These are phyloP conservation scores for Pollenia amentaria DNA, from an alignment of 2,888 invertebrate species.

Conservation along the genomic window DNA sequence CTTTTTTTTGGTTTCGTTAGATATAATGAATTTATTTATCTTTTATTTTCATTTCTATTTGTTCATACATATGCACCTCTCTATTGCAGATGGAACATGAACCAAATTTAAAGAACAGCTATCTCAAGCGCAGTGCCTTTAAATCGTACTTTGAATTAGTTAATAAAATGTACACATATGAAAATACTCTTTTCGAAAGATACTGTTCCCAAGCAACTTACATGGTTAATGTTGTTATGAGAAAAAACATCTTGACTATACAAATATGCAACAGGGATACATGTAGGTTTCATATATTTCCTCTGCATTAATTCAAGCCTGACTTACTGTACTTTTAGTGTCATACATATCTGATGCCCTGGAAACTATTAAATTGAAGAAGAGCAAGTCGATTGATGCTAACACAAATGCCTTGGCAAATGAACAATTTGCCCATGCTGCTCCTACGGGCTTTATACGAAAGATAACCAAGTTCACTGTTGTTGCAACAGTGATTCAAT, in stretches of 20 bases:
- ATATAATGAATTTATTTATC: conserved; percentile 46
- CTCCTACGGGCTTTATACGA: conserved; percentile 78
- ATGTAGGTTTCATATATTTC: conserved; percentile 74
- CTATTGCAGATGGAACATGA: conserved; percentile 80
- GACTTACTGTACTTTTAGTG: conserved; percentile 74
- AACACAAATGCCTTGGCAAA: not conserved
- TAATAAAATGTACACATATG: conserved; percentile 90
- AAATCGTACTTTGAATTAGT: conserved; percentile 91
- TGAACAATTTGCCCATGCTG: conserved; percentile 45
- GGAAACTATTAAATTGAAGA: conserved; percentile 76
- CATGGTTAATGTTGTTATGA: conserved; percentile 89
- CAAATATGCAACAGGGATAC: conserved; percentile 82
- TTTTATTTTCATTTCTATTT: not conserved
- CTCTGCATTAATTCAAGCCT: not conserved
- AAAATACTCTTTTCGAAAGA: conserved; percentile 89
- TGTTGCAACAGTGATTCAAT: conserved; percentile 82
- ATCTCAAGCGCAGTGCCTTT: conserved; percentile 90
- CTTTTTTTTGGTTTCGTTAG: not conserved
- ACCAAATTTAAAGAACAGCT: conserved; percentile 87
- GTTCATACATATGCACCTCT: not conserved
- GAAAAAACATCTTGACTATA: conserved; percentile 88
- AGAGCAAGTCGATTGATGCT: conserved; percentile 43
- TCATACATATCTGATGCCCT: conserved; percentile 77
- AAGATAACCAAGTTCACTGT: conserved; percentile 82
- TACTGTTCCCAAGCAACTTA: conserved; percentile 89